A percentile compares a stretch with the other conserved stretches of the same genome.
Conservation (phyloP, 1,140 invertebrate species). For the Stegodyphus mimosarum region DNA sequence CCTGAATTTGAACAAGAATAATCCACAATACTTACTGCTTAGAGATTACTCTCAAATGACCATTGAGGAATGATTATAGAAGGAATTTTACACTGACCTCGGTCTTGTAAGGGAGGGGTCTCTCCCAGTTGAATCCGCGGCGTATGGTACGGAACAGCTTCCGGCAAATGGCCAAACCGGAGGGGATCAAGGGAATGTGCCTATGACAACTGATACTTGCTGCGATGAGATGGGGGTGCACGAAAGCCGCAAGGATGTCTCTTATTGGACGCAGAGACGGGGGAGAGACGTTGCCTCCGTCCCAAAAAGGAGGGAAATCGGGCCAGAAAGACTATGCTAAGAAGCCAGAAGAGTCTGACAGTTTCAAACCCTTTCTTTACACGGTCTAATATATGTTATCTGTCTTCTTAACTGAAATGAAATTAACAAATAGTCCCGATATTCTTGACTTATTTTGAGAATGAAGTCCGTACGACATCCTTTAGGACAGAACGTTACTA, state of each 20-base stretch:
- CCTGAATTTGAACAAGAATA: no score
- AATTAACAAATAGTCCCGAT: no score
- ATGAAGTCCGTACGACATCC: no score
- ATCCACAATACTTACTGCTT: no score
- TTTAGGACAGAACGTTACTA: no score
- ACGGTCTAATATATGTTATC: no score
- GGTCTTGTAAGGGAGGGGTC: constrained; percentile 2
- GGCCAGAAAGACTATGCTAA: neutral
- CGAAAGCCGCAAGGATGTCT: constrained; percentile 32
- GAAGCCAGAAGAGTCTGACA: no score
- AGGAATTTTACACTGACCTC: neutral
- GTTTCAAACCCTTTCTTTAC: no score
- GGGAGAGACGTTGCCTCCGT: constrained; percentile 9
- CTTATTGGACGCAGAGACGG: constrained; percentile 38
- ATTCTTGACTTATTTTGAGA: no score
- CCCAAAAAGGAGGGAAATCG: constrained; percentile 41
- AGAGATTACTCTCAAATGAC: constrained; percentile 4
- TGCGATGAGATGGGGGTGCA: constrained; percentile 3
- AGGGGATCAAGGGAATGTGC: constrained; percentile 37
- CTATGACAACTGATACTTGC: constrained; percentile 43
- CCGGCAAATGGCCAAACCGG: constrained; percentile 30
- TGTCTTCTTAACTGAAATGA: no score
- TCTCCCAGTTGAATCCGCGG: neutral
- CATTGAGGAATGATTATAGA: neutral
- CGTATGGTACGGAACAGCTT: no score